Conservation (phyloP, 2,113 vertebrate genomes). For the Colinus virginianus region DNA sequence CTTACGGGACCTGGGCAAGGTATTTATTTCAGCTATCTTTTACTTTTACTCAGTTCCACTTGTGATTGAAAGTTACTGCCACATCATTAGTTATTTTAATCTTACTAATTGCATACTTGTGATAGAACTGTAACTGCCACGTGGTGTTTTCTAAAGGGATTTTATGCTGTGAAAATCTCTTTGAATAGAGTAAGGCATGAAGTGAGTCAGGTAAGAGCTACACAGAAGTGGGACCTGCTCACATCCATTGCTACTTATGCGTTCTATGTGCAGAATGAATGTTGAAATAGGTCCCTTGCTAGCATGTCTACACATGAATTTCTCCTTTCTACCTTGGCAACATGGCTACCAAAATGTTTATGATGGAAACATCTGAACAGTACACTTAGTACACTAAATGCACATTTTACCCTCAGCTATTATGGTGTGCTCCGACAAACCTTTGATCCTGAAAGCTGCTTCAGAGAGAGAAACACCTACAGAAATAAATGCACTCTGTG, state of each 20-base stretch:
- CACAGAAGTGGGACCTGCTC: not conserved
- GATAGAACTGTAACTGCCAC: not conserved
- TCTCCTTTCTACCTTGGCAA: not conserved
- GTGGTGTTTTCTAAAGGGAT: not conserved
- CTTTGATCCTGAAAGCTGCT: not conserved
- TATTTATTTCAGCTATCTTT: constrained; percentile 11
- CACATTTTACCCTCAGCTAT: not conserved
- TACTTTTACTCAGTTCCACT: not conserved
- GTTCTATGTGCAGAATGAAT: not conserved
- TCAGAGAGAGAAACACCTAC: not conserved
- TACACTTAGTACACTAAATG: not conserved
- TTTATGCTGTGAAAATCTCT: not conserved
- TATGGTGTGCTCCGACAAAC: not conserved
- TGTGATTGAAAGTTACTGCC: not conserved
- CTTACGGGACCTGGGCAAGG: constrained; percentile 15
- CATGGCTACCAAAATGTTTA: not conserved
- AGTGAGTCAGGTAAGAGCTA: not conserved
- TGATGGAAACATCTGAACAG: not conserved
- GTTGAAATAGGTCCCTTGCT: not conserved
- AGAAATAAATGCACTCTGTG: not conserved
- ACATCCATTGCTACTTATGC: not conserved
- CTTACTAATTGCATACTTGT: not conserved
- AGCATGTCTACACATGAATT: not conserved
- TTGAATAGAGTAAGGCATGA: not conserved
- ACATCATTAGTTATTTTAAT: not conserved